phyloP scores from a whole-genome alignment of 1,140 invertebrate species.

The Rhynchophorus ferrugineus region DNA sequence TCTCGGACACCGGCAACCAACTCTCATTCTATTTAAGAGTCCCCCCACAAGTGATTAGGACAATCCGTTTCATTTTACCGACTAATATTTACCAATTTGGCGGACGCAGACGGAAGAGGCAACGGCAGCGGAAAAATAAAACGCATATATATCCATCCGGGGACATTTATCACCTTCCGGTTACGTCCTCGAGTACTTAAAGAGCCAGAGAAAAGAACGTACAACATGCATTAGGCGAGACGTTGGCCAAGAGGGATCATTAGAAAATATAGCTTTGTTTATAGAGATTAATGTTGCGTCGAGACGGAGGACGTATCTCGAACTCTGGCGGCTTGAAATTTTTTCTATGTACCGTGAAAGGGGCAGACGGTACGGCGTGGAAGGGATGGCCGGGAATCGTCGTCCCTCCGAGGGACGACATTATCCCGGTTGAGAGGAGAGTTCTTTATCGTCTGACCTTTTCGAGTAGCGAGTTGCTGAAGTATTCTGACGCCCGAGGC shows the following conservation, averaged over 20 bases:
- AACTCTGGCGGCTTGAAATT: too few species aligned
- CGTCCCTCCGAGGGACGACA: too few species aligned
- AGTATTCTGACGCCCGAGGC: too few species aligned
- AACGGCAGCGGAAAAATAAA: constrained; percentile 3
- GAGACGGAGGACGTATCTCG: not conserved
- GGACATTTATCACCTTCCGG: constrained; percentile 18
- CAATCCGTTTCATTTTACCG: not conserved
- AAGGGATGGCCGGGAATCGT: too few species aligned
- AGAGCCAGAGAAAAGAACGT: constrained; percentile 15
- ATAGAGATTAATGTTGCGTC: constrained; percentile 18
- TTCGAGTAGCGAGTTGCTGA: too few species aligned
- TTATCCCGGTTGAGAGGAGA: too few species aligned
- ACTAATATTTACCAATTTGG: not conserved
- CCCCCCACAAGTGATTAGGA: too few species aligned
- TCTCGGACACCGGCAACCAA: too few species aligned
- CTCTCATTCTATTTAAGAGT: too few species aligned
- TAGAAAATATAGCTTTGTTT: constrained; percentile 24
- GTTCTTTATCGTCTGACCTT: too few species aligned
- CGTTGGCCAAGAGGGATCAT: constrained; percentile 11
- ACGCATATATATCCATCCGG: constrained; percentile 8
- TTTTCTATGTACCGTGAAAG: too few species aligned
- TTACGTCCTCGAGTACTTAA: constrained; percentile 15
- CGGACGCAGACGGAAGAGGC: not conserved
- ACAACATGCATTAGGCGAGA: constrained; percentile 15
- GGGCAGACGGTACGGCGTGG: too few species aligned